These are phyloP conservation scores for Rhineura floridana DNA, from an alignment of 2,113 vertebrate species.

Conservation along the genomic window DNA sequence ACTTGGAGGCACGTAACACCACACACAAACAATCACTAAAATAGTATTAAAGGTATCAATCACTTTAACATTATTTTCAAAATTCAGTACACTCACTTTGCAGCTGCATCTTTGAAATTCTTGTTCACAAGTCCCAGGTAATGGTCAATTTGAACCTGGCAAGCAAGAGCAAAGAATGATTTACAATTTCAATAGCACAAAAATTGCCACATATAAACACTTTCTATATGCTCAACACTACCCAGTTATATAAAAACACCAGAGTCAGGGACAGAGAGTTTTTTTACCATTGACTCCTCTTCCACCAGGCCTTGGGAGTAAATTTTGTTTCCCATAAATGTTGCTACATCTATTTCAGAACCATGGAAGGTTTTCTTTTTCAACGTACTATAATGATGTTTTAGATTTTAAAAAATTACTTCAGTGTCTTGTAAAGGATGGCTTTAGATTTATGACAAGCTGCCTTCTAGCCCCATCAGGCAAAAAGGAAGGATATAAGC, in stretches of 20 bases:
- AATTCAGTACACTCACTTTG: conserved; percentile 84
- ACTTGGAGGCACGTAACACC: too few relatives aligned
- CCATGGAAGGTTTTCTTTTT: not conserved
- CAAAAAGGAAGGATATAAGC: not conserved
- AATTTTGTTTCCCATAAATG: not conserved
- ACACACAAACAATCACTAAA: too few relatives aligned
- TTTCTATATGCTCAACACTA: not conserved
- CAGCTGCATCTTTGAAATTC: conserved; percentile 87
- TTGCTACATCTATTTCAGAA: not conserved
- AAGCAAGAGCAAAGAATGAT: not conserved
- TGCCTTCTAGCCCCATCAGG: too few relatives aligned
- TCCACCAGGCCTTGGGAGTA: not conserved
- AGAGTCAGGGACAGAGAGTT: not conserved
- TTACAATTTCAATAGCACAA: not conserved
- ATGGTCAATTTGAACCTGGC: conserved; percentile 93
- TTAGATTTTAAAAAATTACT: too few relatives aligned
- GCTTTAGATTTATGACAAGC: not conserved
- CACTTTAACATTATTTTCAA: not conserved
- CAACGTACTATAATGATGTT: not conserved
- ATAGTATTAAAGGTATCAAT: not conserved
- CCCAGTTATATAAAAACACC: not conserved
- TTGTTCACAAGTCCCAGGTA: conserved; percentile 88
- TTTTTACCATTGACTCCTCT: not conserved
- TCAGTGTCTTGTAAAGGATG: not conserved
- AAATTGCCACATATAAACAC: not conserved